Evolutionary conservation across 2,113 vertebrate species (phyloP).

Genomic region (Podocnemis expansa): DNA sequence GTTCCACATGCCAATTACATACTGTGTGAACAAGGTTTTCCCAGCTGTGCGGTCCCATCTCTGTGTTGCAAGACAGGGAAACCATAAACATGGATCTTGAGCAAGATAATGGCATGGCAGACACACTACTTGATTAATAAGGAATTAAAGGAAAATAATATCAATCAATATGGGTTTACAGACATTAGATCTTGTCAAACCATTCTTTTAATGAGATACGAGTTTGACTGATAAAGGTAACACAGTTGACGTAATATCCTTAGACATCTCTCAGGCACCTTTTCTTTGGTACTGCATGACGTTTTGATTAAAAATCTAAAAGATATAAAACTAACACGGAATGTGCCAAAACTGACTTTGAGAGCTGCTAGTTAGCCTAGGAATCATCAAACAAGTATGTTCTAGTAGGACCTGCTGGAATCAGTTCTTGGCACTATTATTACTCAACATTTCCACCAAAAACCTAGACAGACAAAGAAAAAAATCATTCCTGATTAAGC

Average conservation of each 20-base stretch:
- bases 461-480: not conserved
- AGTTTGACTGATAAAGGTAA: not conserved
- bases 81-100: not conserved
- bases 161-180: not conserved
- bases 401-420: not conserved
- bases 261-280: not conserved
- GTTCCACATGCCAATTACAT: not conserved
- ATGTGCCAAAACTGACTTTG: not conserved
- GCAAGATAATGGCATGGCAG: not conserved
- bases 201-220: not conserved
- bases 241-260: not conserved
- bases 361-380: too few relatives aligned
- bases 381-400: not conserved
- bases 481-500: not conserved
- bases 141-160: not conserved
- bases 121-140: not conserved
- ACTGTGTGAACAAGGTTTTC: not conserved
- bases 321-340: not conserved
- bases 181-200: not conserved
- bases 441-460: not conserved
- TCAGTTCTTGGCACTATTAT: not conserved
- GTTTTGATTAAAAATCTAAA: not conserved
- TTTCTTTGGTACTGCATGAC: not conserved
- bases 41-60: not conserved
- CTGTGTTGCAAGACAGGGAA: not conserved